Evolutionary conservation across 2,113 vertebrate genomes (phyloP), one percentile per base, ranked within the genome.

Genomic region (Pagrus major): DNA sequence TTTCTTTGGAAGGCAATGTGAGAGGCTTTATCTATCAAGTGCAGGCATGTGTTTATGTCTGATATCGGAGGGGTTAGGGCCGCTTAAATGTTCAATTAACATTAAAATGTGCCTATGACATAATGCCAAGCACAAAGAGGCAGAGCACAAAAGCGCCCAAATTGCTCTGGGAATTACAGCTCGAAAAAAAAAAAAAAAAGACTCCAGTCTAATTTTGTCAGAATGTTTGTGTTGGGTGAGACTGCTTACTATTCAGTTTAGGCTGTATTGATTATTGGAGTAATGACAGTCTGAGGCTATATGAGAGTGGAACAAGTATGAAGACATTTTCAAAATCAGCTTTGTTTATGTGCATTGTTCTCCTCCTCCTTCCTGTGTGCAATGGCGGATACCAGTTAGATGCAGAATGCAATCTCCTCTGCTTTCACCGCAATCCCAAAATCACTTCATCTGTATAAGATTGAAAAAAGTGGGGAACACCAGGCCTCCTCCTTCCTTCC

Each of bases 21-120:
- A 89, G 78, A 86, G 71, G 78, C 78, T 89, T 94, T 93, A 95
- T 94, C 94, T 93, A 70, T 88, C 65, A 72, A 84, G 85, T 73
- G 86, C 92, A 94, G 90, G 78, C 85, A 67, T 89, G 86, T 91
- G 91, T 93, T 92, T 89, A 74, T 60, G 88, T 82, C 80, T 79
- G 89, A 89, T 92, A 87, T 58, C 60, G 85, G 83, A 80, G 55
- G 79, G 91, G 93, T 79, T 79, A 47, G 54, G 78, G 46, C 60
- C 47, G 39, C 85, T 85, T 87, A 92, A 93, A 90, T 84, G 87
- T 87, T 86, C 74, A 91, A 91, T 92, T 93, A 93, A 83, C 93
- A 94, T 91, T 88, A 89, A 93, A 94, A 93, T 85, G 86, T 81
- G 77, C 61, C 80, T 72, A 67, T 86, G 87, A 91, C 88, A 90